Base-by-base conservation (phyloP, 2,888 invertebrate genomes). In the Cetonia aurata region DNA sequence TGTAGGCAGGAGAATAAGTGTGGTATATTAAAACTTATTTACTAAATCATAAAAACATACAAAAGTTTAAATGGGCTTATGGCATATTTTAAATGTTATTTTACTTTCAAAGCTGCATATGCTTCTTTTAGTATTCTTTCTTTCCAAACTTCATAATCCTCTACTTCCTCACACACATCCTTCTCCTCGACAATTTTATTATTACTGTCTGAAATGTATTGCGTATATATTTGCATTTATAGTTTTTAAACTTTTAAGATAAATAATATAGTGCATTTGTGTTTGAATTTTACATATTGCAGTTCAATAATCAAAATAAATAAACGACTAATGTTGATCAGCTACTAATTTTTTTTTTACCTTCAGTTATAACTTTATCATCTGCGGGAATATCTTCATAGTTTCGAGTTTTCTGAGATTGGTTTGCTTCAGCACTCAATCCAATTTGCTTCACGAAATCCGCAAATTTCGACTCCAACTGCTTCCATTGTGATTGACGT, bases 111-210 rank as follows among this genome's bases (percentile, higher is more conserved):
- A 85, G 86, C 86, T 72, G 80, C 81, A 69, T 84, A 84, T 0
- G 90, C 88, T 9, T 83, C 79, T 72, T 86, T 84, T 15, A 91
- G 76, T 80, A 91, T 88, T 44, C 90, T 84, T 19, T 81, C 82
- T 72, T 88, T 90, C 91, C 91, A 91, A 12, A 85, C 85, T 70
- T 89, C 88, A 73, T 91, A 91, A 0, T 88, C 85, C 80, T 91
- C 91, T 55, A 85, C 77, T 70, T 78, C 77, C 57, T 70, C 71
- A 48, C 72, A 55, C 25, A 70, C 69, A 59, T 19, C 33, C 12
- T 31, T 52, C 0, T 50, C 42, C 33, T 37, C 13, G 17, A 31
- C 33, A 12, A 12, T 17, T 42, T 25, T 25, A 9, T 65, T 19
- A 25, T 56, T 25, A 46, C 15, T 37, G 17, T 60, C 69, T 62